Evolutionary conservation across 2,888 invertebrate genomes (phyloP).

Genomic region (Sesia apiformis): DNA sequence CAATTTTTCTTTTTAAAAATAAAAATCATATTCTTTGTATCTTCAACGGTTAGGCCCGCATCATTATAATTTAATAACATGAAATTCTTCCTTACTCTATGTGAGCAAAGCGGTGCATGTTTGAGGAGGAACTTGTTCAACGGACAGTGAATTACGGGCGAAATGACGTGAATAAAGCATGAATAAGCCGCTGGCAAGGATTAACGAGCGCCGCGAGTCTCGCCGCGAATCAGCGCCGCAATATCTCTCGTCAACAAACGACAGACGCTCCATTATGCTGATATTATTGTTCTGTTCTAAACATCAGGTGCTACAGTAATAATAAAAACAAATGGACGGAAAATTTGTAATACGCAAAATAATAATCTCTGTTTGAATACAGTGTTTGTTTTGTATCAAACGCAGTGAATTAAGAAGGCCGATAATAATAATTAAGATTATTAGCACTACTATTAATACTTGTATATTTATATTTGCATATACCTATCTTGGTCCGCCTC

Average conservation of each 20-base stretch:
- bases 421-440: too few species aligned
- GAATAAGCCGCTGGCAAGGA: constrained; percentile 47
- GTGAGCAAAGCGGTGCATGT: not conserved
- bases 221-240: constrained; percentile 21
- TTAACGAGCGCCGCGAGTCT: constrained; percentile 44
- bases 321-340: constrained; percentile 6
- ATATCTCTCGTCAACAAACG: constrained; percentile 1
- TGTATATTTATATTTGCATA: too few species aligned
- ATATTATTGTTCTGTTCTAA: constrained; percentile 24
- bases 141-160: constrained; percentile 45
- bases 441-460: too few species aligned
- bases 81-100: not conserved
- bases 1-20: too few species aligned
- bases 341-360: not conserved
- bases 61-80: too few species aligned
- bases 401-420: too few species aligned
- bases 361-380: not conserved
- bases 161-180: constrained; percentile 60
- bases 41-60: too few species aligned
- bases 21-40: too few species aligned
- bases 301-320: constrained; percentile 12
- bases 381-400: not conserved
- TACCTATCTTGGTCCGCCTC: too few species aligned
- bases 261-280: constrained; percentile 20
- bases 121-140: constrained; percentile 18